Evolutionary conservation across 2,888 invertebrate genomes (phyloP).

Genomic region (Schizotus pectinicornis): DNA sequence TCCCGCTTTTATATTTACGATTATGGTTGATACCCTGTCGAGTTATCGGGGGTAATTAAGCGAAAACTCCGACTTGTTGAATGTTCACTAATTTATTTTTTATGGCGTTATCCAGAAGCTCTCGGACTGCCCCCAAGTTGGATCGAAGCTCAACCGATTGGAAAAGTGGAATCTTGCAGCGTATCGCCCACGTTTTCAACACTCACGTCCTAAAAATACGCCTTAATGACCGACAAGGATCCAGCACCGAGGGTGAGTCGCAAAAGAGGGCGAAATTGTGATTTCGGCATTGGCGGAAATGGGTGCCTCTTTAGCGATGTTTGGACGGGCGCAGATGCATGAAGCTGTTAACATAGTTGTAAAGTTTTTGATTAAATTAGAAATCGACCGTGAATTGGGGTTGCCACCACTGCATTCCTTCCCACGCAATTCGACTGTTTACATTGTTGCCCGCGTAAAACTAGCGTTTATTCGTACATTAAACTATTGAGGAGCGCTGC

Average conservation of each 20-base stretch:
- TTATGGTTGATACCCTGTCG: constrained; percentile 13
- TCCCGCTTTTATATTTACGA: constrained; percentile 16
- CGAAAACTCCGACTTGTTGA: neutral
- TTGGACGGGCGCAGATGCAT: too few relatives aligned
- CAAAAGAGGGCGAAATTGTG: neutral
- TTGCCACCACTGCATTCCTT: neutral
- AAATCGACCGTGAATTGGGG: neutral
- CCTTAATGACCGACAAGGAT: constrained; percentile 52
- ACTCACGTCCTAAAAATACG: constrained; percentile 74
- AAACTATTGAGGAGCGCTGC: too few relatives aligned
- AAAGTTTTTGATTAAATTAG: neutral
- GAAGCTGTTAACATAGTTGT: neutral
- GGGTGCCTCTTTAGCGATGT: too few relatives aligned
- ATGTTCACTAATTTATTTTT: constrained; percentile 8
- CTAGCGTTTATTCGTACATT: too few relatives aligned
- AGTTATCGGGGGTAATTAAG: neutral
- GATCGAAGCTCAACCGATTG: constrained; percentile 57
- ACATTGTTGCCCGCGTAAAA: too few relatives aligned
- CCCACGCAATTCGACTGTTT: too few relatives aligned
- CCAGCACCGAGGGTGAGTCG: constrained; percentile 24
- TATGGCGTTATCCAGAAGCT: neutral
- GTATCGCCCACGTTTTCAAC: constrained; percentile 64
- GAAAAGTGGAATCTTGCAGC: constrained; percentile 66
- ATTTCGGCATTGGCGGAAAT: neutral
- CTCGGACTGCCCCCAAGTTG: neutral